Base-by-base conservation (phyloP, 2,113 vertebrate species). In the Clarias batrachus region DNA sequence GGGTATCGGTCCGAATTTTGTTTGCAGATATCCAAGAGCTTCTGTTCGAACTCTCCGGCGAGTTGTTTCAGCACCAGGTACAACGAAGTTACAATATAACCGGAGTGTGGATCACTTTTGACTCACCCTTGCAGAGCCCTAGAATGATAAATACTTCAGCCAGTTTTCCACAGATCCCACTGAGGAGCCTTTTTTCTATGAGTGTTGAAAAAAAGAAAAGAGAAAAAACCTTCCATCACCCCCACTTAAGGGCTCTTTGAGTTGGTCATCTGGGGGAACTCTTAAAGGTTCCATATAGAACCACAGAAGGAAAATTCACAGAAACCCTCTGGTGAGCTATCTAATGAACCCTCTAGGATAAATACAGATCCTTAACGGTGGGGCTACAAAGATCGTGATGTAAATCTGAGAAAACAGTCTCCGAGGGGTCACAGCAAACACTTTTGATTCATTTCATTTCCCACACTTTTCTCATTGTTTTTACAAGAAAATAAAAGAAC, bases 401-500 rank as follows among this genome's bases (percentile, higher is more conserved):
- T 56, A 56, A 33, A 56, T 56, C 73, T 48, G 9, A 74, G 9
- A 63, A 8, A 33, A 41, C 17, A 12, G 33, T 12, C 70, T 56
- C 27, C 54, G 23, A 7, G 11, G 57, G 56, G 27, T 60, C 54
- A 37, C 21, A 57, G 25, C 30, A 59, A 88, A 81, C 57, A 70
- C n/a, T n/a, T 78, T 60, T 48, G 21, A 10, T 66, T 76, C 59
- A 68, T 70, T 81, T 62, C 56, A 66, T 56, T 85, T 54, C 37
- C 60, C 17, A 9, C 30, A n/a, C 33, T 63, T 25, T 77, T 33
- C 23, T 86, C 82, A 65, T 86, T 21, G 84, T 82, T 87, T 85
- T 25, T 41, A 83, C 52, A 63, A 14, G 62, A 82, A 77, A 77
- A 85, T 63, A 21, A 85, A 89, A 70, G 70, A 56, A 83, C 62